Percentiles rank a stretch among this genome's conserved stretches.
phyloP scores from a whole-genome alignment of 2,888 invertebrate genomes.

The Oligia strigilis region DNA sequence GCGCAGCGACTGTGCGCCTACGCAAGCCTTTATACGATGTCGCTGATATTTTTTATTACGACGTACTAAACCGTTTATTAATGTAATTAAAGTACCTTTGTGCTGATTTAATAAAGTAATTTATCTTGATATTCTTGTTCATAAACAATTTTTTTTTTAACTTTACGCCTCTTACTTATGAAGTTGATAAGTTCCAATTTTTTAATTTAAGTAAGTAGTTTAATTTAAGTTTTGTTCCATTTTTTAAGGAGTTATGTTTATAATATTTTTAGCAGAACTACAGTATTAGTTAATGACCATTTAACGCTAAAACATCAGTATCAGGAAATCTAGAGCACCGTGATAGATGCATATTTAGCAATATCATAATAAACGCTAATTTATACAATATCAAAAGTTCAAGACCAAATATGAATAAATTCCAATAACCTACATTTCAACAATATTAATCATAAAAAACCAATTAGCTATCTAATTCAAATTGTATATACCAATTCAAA shows the following conservation, averaged over 20 bases:
- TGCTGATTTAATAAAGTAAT: constrained; percentile 3
- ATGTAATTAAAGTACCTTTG: constrained; percentile 29
- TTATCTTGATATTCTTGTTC: not conserved
- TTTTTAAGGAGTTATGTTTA: not conserved
- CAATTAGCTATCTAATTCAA: constrained; percentile 28
- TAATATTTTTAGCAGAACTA: not conserved
- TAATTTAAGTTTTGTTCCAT: not conserved
- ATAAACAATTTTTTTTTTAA: not conserved
- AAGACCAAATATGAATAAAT: constrained; percentile 26
- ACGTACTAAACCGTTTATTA: constrained; percentile 13
- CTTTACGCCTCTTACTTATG: not conserved
- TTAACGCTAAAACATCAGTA: not conserved
- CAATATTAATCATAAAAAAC: constrained; percentile 56
- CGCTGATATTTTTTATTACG: constrained; percentile 21
- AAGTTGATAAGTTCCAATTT: not conserved
- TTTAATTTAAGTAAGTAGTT: too few relatives aligned
- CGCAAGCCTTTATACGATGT: constrained; percentile 35
- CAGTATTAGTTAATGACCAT: not conserved
- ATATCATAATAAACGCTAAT: constrained; percentile 24
- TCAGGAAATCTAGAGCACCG: not conserved
- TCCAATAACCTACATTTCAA: constrained; percentile 40
- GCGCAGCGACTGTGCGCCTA: constrained; percentile 27
- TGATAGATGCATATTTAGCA: constrained; percentile 10
- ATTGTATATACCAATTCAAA: constrained; percentile 33
- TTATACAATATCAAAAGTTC: constrained; percentile 7